A percentile compares a stretch with the other conserved stretches of the same genome.
phyloP scores from a whole-genome alignment of 2,797 vertebrate species.

The Aphelocoma californica region DNA sequence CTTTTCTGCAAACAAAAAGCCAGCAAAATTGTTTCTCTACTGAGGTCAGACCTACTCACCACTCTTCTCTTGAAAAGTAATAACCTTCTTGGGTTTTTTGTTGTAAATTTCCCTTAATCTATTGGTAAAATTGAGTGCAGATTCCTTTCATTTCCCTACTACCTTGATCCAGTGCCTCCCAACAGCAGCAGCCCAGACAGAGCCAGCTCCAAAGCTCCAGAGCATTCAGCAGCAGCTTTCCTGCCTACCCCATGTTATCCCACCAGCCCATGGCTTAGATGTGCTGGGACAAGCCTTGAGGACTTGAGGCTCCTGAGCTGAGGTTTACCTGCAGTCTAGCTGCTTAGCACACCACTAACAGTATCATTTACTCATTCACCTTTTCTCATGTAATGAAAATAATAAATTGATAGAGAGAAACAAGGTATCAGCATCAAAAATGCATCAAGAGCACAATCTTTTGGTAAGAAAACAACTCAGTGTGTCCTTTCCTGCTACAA shows the following conservation, averaged over 20 bases:
- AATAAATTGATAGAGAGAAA: slow-evolving; percentile 48
- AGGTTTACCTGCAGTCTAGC: neutral
- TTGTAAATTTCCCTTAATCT: neutral
- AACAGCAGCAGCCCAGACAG: neutral
- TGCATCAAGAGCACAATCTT: slow-evolving; percentile 11
- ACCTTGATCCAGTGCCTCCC: neutral
- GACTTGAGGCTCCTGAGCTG: neutral
- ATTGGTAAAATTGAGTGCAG: neutral
- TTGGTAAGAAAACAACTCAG: neutral
- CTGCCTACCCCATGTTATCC: neutral
- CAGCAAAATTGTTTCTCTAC: neutral
- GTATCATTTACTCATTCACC: slow-evolving; percentile 4
- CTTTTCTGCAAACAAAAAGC: slow-evolving; percentile 15
- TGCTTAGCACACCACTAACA: slow-evolving; percentile 51
- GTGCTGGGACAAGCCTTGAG: neutral
- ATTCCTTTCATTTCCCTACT: neutral
- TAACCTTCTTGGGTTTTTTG: neutral
- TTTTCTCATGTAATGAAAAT: slow-evolving; percentile 26
- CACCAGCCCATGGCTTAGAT: neutral
- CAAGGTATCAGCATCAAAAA: slow-evolving; percentile 57
- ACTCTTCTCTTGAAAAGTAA: neutral
- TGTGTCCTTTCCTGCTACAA: slow-evolving; percentile 13
- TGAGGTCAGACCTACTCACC: neutral
- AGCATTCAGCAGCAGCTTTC: neutral
- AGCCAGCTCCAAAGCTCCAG: neutral